Conservation (phyloP, 2,113 vertebrate species). For the Garra rufa region DNA sequence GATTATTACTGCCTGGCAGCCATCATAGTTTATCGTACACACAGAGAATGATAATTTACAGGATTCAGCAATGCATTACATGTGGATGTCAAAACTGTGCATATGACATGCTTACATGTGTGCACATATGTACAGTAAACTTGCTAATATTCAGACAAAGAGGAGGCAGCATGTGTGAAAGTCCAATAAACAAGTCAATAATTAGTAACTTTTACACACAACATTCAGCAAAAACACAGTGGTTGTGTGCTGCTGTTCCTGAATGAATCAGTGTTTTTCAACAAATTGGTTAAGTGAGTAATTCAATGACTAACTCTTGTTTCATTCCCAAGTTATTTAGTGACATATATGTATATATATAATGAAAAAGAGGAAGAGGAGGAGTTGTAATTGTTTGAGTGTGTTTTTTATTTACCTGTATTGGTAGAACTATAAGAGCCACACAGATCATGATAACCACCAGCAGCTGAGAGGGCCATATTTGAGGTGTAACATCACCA, state of each 20-base stretch:
- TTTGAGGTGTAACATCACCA: slow-evolving; percentile 82
- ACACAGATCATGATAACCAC: slow-evolving; percentile 88
- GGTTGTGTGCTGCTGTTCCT: not conserved
- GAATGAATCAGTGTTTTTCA: not conserved
- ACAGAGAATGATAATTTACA: not conserved
- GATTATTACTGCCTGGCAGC: not conserved
- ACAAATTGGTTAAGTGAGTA: not conserved
- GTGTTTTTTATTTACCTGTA: slow-evolving; percentile 72
- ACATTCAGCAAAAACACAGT: too few relatives aligned
- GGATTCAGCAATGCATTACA: too few relatives aligned
- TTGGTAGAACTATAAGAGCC: slow-evolving; percentile 83
- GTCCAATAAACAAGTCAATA: too few relatives aligned
- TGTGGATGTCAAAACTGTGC: too few relatives aligned
- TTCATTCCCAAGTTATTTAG: not conserved
- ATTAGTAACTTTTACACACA: too few relatives aligned
- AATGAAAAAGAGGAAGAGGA: not conserved
- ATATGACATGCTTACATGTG: too few relatives aligned
- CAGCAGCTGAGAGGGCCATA: slow-evolving; percentile 84
- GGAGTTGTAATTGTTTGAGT: not conserved
- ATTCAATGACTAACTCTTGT: not conserved
- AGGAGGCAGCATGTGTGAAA: too few relatives aligned
- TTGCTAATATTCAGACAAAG: too few relatives aligned
- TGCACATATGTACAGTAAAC: not conserved
- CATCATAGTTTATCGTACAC: not conserved
- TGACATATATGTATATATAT: not conserved